phyloP scores from a whole-genome alignment of 2,797 vertebrate species.

The Enteromius trimaculatus region DNA sequence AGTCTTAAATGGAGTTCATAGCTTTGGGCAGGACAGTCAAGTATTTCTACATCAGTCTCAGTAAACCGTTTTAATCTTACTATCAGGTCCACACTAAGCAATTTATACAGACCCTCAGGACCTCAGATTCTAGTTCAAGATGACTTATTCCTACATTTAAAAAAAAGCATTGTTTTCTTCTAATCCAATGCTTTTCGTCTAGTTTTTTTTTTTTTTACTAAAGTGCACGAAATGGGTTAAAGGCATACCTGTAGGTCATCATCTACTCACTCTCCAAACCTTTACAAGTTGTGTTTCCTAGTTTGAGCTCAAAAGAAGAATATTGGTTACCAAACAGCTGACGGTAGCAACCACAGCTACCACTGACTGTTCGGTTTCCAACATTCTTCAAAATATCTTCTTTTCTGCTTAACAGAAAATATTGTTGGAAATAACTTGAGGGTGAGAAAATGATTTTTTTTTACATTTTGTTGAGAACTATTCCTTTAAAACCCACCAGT shows the following conservation, averaged over 20 bases:
- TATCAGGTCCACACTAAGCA: slow-evolving; percentile 43
- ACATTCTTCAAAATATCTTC: background rate
- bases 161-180: background rate
- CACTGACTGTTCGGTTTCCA: background rate
- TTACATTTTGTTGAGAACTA: background rate
- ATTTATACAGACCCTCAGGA: slow-evolving; percentile 45
- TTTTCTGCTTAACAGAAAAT: background rate
- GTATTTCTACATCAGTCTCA: background rate
- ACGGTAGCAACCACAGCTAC: background rate
- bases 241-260: background rate
- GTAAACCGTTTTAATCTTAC: background rate
- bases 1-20: background rate
- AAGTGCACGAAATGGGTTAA: background rate
- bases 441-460: background rate
- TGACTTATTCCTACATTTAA: background rate
- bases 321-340: background rate
- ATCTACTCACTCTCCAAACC: background rate
- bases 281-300: background rate
- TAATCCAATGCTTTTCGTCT: background rate
- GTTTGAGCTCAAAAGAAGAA: background rate
- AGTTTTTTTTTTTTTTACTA: background rate
- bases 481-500: background rate
- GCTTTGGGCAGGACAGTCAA: background rate
- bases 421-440: background rate
- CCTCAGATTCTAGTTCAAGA: slow-evolving; percentile 41